phyloP scores from a whole-genome alignment of 2,888 invertebrate species.

The Pocota personata region DNA sequence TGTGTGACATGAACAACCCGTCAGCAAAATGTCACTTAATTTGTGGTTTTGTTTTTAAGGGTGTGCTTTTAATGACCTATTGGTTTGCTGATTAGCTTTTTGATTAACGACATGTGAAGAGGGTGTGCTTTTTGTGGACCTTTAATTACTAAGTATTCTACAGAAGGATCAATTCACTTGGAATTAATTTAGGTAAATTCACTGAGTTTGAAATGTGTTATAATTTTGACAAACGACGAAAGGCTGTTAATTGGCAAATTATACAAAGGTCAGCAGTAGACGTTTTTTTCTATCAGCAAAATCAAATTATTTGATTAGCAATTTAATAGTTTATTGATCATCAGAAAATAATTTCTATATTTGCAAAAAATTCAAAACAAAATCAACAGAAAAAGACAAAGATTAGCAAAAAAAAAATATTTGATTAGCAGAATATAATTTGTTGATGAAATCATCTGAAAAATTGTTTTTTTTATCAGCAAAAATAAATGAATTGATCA shows the following conservation, averaged over 20 bases:
- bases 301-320: no score
- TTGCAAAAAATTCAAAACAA: no score
- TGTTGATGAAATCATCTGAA: no score
- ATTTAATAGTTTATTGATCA: no score
- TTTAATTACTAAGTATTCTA: constrained; percentile 16
- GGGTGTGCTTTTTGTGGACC: constrained; percentile 30
- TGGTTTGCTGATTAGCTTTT: constrained; percentile 63
- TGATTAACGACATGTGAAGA: constrained; percentile 48
- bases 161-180: constrained; percentile 29
- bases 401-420: no score
- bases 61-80: constrained; percentile 59
- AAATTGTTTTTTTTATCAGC: no score
- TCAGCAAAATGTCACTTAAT: constrained; percentile 62
- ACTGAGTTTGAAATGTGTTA: not conserved
- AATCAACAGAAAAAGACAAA: no score
- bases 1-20: constrained; percentile 37
- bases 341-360: no score
- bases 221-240: not conserved
- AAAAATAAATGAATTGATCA: no score
- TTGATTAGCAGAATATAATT: no score
- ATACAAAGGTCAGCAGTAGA: no score
- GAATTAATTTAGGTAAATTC: constrained; percentile 32
- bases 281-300: no score
- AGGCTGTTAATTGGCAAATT: not conserved
- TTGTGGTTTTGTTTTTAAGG: constrained; percentile 52